These are phyloP conservation scores for Cerceris ruficornis DNA, from an alignment of 2,888 invertebrate genomes.

Conservation along the genomic window DNA sequence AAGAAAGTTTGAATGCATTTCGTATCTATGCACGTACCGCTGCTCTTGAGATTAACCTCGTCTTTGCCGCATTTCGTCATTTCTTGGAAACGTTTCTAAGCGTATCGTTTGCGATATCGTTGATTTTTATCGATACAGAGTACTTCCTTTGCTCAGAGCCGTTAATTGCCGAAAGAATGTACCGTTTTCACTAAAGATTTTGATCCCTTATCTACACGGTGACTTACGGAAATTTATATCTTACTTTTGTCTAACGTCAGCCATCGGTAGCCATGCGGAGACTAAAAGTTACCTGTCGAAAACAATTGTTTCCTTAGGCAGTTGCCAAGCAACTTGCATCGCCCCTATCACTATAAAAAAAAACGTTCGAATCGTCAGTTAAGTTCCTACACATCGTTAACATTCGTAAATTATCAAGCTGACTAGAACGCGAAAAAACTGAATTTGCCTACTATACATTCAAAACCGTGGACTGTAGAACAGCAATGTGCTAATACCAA, in stretches of 20 bases:
- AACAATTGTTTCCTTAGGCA: conserved; percentile 29
- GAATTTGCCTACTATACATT: no score
- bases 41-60: conserved; percentile 58
- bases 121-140: background rate
- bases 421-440: no score
- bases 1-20: background rate
- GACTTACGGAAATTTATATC: conserved; percentile 22
- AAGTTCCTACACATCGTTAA: no score
- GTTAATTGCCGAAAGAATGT: background rate
- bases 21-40: conserved; percentile 33
- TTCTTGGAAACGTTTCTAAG: conserved; percentile 18
- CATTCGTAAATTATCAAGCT: no score
- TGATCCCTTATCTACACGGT: background rate
- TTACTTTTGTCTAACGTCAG: no score
- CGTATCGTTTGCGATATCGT: background rate
- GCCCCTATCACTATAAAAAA: no score
- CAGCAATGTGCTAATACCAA: no score
- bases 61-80: conserved; percentile 67
- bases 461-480: no score
- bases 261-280: conserved; percentile 12
- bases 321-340: conserved; percentile 47
- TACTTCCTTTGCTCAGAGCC: background rate
- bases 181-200: conserved; percentile 31
- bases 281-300: conserved; percentile 5
- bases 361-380: no score